These are phyloP conservation scores for Probosciger aterrimus DNA, from an alignment of 2,113 vertebrate genomes.

Conservation along the genomic window DNA sequence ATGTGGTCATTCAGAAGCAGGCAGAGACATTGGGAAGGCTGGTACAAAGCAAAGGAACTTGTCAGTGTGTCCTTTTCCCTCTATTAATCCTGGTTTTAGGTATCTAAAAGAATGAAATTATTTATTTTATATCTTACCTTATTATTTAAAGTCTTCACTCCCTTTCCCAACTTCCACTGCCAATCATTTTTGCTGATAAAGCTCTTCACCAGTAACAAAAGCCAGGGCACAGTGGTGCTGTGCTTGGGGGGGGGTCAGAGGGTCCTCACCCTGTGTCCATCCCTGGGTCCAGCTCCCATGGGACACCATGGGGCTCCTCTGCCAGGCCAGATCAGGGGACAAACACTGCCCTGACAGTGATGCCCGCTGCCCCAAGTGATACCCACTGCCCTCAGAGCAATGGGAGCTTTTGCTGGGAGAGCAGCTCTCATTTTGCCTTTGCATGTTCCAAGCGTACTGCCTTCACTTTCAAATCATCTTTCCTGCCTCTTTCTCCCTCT, in stretches of 20 bases:
- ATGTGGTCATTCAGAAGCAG: neutral
- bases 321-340: neutral
- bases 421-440: neutral
- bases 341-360: neutral
- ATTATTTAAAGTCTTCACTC: neutral
- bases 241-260: neutral
- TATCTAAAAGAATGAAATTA: neutral
- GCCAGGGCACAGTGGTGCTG: rapidly evolving
- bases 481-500: neutral
- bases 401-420: neutral
- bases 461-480: neutral
- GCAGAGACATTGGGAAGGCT: neutral
- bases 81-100: neutral
- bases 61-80: neutral
- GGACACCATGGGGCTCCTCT: neutral
- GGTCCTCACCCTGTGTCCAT: neutral
- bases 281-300: neutral
- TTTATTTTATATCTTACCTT: neutral
- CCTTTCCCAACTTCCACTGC: too few species aligned
- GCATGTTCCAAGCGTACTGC: rapidly evolving
- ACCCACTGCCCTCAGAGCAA: rapidly evolving
- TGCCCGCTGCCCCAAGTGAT: rapidly evolving
- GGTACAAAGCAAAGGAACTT: neutral
- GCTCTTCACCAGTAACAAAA: neutral
- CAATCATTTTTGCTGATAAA: neutral